Base-by-base conservation (phyloP, 2,888 invertebrate species). In the Cecidostiba fungosa region DNA sequence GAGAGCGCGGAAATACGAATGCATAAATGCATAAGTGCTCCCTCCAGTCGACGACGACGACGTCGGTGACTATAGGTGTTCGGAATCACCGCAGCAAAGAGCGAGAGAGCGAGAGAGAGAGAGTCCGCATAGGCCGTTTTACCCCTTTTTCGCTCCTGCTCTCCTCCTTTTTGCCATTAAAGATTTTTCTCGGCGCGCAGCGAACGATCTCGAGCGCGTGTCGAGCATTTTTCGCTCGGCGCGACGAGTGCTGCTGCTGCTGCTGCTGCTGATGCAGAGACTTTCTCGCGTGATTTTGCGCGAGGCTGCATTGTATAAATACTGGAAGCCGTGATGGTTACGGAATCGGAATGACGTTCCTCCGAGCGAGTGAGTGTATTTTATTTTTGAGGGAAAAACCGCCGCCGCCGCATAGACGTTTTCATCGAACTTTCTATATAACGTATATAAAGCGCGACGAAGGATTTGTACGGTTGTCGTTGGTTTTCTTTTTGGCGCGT, bases 11-110 rank as follows among this genome's bases (percentile, higher is more conserved):
- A 93, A 93, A 93, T 92, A 92, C 91, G 92, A 93, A 93, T 93
- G 93, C 92, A 93, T 93, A 93, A 93, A 93, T 93, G 93, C 92
- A 93, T 92, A 93, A 92, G 91, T 90, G 91, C 91, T 91, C 91
- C 90, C 88, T 86, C 89, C 32, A 47, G 72, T 8, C 66, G 29
- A 19, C 26, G 59, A 36, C 23, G 29, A 69, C 26, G 86, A 85
- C 86, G 82, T 78, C 89, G 85, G 50, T 77, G 23, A 59, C 54
- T 59, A 59, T 59, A 59, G 54, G 50, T 50, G 50, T 23, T 59
- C n/a, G 23, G 77, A 83, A 83, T 39, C 70, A 80, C 54, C 43
- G 85, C 77, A 23, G 54, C 54, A n/a, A 59, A 19, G n/a, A 59
- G 54, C 19, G 54, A 54, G 50, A 50, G 50, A 54, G 54, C 4